These are phyloP conservation scores for Exephanes ischioxanthus DNA, from an alignment of 2,888 invertebrate genomes.

Conservation along the genomic window DNA sequence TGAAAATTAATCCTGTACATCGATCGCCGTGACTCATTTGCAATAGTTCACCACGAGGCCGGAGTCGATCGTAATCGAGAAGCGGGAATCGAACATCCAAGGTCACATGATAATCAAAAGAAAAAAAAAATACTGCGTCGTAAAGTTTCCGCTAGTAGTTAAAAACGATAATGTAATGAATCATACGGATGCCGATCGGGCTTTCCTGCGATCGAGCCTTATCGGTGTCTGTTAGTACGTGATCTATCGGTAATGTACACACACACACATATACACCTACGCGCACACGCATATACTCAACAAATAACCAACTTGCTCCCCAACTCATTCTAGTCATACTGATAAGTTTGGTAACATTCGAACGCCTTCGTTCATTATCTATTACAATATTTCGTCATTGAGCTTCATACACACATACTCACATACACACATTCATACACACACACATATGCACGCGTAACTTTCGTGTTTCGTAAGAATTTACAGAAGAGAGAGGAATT, in stretches of 20 bases:
- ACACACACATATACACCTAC: neutral
- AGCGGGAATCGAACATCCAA: neutral
- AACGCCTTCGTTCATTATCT: conserved; percentile 6
- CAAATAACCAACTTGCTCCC: conserved; percentile 22
- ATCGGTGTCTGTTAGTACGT: conserved; percentile 22
- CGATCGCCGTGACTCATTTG: conserved; percentile 20
- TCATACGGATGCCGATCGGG: neutral
- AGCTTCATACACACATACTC: neutral
- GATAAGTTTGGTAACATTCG: conserved; percentile 51
- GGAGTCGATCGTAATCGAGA: conserved; percentile 37
- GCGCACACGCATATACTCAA: conserved; percentile 2
- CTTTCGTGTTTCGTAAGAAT: conserved; percentile 40
- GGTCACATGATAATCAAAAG: neutral
- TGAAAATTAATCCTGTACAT: conserved; percentile 67
- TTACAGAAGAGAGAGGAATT: conserved; percentile 23
- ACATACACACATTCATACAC: conserved; percentile 6
- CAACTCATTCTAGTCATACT: conserved; percentile 62
- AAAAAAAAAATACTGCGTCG: conserved; percentile 10
- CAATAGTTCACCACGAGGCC: conserved; percentile 6
- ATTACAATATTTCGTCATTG: conserved; percentile 33
- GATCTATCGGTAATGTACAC: conserved; percentile 11
- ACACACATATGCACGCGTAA: neutral
- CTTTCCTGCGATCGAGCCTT: conserved; percentile 21
- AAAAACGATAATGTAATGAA: conserved; percentile 39
- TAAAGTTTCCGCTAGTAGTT: conserved; percentile 5